A percentile compares a stretch with the other conserved stretches of the same genome.
phyloP scores from a whole-genome alignment of 2,888 invertebrate genomes.

The Zaprionus obscuricornis region DNA sequence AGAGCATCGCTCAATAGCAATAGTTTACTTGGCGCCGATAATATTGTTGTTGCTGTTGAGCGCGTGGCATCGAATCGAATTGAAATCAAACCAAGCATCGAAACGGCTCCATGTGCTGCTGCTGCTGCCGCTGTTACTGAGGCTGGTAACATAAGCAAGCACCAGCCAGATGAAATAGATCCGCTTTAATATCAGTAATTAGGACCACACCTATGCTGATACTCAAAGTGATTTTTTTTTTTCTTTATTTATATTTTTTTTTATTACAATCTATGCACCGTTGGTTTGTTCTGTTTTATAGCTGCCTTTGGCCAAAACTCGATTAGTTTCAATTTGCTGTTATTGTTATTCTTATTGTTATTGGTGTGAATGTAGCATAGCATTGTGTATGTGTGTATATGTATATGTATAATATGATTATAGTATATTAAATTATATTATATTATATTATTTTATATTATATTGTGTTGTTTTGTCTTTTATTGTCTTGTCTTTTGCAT shows the following conservation, averaged over 20 bases:
- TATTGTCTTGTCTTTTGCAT: slow-evolving; percentile 41
- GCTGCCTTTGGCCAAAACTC: slow-evolving; percentile 75
- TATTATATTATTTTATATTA: slow-evolving; percentile 15
- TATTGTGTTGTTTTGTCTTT: slow-evolving; percentile 29
- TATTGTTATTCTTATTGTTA: slow-evolving; percentile 46
- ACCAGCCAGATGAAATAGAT: slow-evolving; percentile 73
- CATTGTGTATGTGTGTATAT: not conserved
- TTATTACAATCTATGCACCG: slow-evolving; percentile 48
- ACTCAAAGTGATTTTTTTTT: slow-evolving; percentile 72
- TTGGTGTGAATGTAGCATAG: slow-evolving; percentile 7
- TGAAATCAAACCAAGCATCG: slow-evolving; percentile 1
- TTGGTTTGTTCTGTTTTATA: slow-evolving; percentile 55
- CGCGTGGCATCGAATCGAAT: slow-evolving; percentile 60
- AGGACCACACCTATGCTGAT: slow-evolving; percentile 79
- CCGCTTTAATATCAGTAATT: slow-evolving; percentile 80
- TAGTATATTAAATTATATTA: too few relatives aligned
- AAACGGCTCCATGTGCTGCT: not conserved
- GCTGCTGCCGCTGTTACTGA: not conserved
- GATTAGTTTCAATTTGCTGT: slow-evolving; percentile 74
- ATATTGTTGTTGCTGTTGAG: slow-evolving; percentile 55
- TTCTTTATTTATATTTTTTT: too few relatives aligned
- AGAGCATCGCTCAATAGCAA: too few relatives aligned
- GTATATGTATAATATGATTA: too few relatives aligned
- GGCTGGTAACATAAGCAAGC: slow-evolving; percentile 13
- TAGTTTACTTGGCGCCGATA: slow-evolving; percentile 13